Percentiles rank a stretch among this genome's conserved stretches.
phyloP scores from a whole-genome alignment of 2,888 invertebrate genomes.

The Aphidoletes aphidimyza region DNA sequence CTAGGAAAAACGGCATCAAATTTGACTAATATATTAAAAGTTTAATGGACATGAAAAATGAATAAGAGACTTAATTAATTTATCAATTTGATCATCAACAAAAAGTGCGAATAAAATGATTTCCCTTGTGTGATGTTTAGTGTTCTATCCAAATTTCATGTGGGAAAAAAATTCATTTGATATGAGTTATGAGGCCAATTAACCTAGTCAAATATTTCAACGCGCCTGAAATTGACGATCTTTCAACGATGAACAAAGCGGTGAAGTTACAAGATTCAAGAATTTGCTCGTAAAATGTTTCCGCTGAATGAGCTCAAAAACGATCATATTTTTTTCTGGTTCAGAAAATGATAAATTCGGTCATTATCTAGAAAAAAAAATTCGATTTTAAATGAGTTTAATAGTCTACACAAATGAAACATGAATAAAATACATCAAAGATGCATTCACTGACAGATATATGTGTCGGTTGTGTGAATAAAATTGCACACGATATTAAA shows the following conservation, averaged over 20 bases:
- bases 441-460: no score
- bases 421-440: background rate
- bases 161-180: background rate
- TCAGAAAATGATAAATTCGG: background rate
- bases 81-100: no score
- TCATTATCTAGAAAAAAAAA: background rate
- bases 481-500: background rate
- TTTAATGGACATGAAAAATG: no score
- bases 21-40: no score
- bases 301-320: background rate
- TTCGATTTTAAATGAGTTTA: background rate
- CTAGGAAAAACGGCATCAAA: no score
- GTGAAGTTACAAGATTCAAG: background rate
- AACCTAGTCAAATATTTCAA: slow-evolving; percentile 31
- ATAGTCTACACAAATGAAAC: background rate
- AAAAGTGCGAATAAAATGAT: no score
- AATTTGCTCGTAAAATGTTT: background rate
- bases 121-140: no score
- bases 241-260: slow-evolving; percentile 1
- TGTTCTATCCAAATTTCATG: background rate
- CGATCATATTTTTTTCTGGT: background rate
- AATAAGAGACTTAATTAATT: no score
- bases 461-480: no score
- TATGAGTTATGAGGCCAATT: background rate
- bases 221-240: background rate